phyloP scores from a whole-genome alignment of 2,797 vertebrate genomes.

The Australoheros facetus region DNA sequence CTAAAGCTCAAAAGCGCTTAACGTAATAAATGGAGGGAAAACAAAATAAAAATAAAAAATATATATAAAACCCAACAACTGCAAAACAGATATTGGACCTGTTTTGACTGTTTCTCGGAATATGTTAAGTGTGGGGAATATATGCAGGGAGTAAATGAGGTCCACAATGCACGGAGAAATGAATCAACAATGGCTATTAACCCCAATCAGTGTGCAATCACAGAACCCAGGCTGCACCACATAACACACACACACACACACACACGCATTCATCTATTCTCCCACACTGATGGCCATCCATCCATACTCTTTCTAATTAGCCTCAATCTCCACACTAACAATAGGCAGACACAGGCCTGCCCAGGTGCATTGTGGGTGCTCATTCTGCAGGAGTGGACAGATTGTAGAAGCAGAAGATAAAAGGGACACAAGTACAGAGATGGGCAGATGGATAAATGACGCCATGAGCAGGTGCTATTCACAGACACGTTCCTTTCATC shows the following conservation, averaged over 20 bases:
- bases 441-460: background rate
- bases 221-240: background rate
- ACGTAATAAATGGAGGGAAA: background rate
- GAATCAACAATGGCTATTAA: background rate
- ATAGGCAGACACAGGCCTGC: slow-evolving; percentile 1
- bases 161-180: background rate
- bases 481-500: background rate
- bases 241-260: background rate
- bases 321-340: slow-evolving; percentile 48
- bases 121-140: background rate
- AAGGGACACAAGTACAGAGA: slow-evolving; percentile 1
- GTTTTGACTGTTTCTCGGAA: background rate
- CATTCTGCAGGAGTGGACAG: slow-evolving; percentile 1
- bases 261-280: background rate
- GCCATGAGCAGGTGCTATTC: background rate
- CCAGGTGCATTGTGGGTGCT: slow-evolving; percentile 65
- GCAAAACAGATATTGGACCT: background rate
- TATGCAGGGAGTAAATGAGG: background rate
- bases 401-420: slow-evolving; percentile 37
- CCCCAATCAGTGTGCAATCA: slow-evolving; percentile 24
- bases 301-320: slow-evolving; percentile 45
- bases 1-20: background rate
- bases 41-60: background rate
- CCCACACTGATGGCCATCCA: slow-evolving; percentile 3
- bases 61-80: background rate